These are phyloP conservation scores for Eueremaeus valkanovi DNA, from an alignment of 2,888 invertebrate species.

Conservation along the genomic window DNA sequence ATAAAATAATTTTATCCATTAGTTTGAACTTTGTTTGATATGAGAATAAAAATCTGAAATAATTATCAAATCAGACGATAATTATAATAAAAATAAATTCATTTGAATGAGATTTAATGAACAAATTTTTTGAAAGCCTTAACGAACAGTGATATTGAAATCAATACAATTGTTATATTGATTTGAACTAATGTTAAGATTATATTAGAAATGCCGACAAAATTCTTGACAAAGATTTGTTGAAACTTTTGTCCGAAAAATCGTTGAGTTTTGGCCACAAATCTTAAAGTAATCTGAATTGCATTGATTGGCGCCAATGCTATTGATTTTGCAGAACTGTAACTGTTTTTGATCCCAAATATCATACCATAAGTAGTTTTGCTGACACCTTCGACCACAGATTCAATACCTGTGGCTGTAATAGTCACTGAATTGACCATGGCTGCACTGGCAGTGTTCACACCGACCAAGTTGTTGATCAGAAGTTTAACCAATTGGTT, in stretches of 20 bases:
- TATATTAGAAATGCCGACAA: not conserved
- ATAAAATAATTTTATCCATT: no score
- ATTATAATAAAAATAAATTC: no score
- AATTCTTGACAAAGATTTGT: not conserved
- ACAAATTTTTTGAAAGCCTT: no score
- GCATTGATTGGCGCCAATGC: not conserved
- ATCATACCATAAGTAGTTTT: not conserved
- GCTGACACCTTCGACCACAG: constrained; percentile 34
- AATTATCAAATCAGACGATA: no score
- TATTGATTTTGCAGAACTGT: not conserved
- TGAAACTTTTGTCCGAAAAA: not conserved
- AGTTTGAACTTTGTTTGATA: no score
- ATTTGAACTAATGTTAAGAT: not conserved
- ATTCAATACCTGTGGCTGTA: constrained; percentile 33
- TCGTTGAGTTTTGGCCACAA: not conserved
- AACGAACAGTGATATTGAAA: no score
- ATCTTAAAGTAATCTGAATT: not conserved
- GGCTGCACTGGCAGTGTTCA: constrained; percentile 29
- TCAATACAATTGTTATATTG: no score
- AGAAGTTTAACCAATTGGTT: constrained; percentile 27
- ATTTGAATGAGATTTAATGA: no score
- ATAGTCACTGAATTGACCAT: constrained; percentile 39
- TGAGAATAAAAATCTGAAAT: no score
- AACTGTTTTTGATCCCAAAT: not conserved
- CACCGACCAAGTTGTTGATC: constrained; percentile 27